Evolutionary conservation across 2,113 vertebrate species (phyloP), one percentile per base, ranked within the genome.

Genomic region (Misgurnus mizolepis): DNA sequence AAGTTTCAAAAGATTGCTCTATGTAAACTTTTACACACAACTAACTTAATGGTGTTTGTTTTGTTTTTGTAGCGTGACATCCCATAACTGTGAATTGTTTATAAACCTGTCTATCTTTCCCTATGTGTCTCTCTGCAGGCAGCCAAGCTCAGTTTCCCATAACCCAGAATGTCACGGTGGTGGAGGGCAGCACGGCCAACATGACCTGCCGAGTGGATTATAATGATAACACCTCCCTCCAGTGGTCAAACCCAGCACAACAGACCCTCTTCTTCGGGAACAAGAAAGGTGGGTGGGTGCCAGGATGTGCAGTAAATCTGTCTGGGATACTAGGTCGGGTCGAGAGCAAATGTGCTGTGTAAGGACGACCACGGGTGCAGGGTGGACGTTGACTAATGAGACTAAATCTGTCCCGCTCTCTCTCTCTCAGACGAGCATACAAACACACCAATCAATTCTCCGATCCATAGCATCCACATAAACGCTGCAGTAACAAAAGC

Each of bases 211-310:
- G 97, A 81, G 98, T 99, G 92, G 97, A 99, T 94, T 96, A 95
- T 94, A 98, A 98, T 95, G 97, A 99, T 96, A 98, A 98, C 95
- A 98, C 98, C 90, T 98, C 97, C 96, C 96, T 99, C 96, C 97
- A 99, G 97, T 99, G 97, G 98, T 99, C 98, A 92, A 99, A 99
- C 93, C 97, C 97, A 89, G 97, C 98, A 93, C 95, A 96, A 93
- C 98, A 99, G 91, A 99, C 98, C 0, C 94, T 99, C 22, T 99
- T 97, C 90, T 99, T 99, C 6, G 98, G 98, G 79, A 96, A 99
- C 93, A 99, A 99, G 92, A 99, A 99, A 96, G 98, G 98, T 99
- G 85, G 91, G 93, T 81, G 90, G 94, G 27, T 18, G 65, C 72
- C 53, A 53, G 18, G 17, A 75, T 22, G 43, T 55, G 43, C 47